Evolutionary conservation across 1,140 invertebrate genomes (phyloP).

Genomic region (Eciton burchellii): DNA sequence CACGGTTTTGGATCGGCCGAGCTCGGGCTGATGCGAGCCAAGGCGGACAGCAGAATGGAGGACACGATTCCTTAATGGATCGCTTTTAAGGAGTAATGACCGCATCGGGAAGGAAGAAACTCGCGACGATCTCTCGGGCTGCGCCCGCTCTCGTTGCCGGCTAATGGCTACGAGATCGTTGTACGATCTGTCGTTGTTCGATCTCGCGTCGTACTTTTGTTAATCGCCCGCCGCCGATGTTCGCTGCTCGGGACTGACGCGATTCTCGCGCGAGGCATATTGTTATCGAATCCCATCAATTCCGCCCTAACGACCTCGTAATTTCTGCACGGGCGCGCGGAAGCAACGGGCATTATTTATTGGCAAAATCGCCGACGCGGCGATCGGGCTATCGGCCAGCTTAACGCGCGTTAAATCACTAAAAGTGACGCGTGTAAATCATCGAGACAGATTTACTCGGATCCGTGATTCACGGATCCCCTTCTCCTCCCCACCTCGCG

Average conservation of each 20-base stretch:
- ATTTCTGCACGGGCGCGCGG: constrained; percentile 48
- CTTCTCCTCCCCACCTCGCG: too few species aligned
- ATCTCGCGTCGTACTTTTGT: constrained; percentile 20
- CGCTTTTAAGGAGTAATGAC: constrained; percentile 71
- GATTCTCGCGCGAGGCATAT: constrained; percentile 49
- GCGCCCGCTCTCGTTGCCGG: constrained; percentile 37
- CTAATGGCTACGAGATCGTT: constrained; percentile 32
- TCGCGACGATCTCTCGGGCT: constrained; percentile 31
- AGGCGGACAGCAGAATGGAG: constrained; percentile 56
- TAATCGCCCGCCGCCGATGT: constrained; percentile 18
- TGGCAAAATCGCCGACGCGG: constrained; percentile 56
- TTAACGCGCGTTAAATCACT: not conserved
- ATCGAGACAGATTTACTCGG: constrained; percentile 36
- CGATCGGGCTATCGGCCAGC: constrained; percentile 45
- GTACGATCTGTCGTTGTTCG: constrained; percentile 20
- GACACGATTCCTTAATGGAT: constrained; percentile 73
- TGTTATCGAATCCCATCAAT: constrained; percentile 72
- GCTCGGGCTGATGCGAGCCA: constrained; percentile 18
- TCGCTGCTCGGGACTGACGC: constrained; percentile 4
- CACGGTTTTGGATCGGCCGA: constrained; percentile 67
- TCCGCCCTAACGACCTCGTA: constrained; percentile 64
- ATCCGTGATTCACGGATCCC: not conserved
- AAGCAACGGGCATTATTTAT: constrained; percentile 66
- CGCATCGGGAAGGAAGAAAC: constrained; percentile 58
- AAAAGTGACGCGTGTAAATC: constrained; percentile 64